Evolutionary conservation across 2,797 vertebrate genomes (phyloP).

Genomic region (Hoplostethus mediterraneus): DNA sequence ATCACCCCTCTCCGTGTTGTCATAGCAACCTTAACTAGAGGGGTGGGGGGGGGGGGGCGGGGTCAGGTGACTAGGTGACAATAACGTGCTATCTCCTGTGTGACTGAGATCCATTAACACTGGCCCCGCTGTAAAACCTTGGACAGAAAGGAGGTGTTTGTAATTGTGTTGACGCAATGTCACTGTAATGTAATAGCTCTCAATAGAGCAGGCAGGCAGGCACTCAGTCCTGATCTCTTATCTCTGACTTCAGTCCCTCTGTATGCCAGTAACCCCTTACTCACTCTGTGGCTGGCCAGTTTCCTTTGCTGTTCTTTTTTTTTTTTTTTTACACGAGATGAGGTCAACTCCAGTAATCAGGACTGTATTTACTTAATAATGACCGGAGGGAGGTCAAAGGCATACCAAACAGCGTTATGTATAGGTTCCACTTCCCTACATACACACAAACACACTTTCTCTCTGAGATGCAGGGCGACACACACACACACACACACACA

Average conservation of each 20-base stretch:
- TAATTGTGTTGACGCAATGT: slow-evolving; percentile 69
- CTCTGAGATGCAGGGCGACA: neutral
- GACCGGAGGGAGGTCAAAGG: slow-evolving; percentile 33
- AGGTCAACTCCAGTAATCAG: slow-evolving; percentile 28
- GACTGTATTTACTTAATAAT: slow-evolving; percentile 42
- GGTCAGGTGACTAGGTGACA: slow-evolving; percentile 64
- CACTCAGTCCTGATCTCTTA: slow-evolving; percentile 58
- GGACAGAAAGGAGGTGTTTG: slow-evolving; percentile 65
- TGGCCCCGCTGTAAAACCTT: slow-evolving; percentile 27
- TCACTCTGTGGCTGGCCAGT: slow-evolving; percentile 35
- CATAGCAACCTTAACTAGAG: slow-evolving; percentile 53
- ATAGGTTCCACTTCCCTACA: slow-evolving; percentile 39
- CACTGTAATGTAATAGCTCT: slow-evolving; percentile 44
- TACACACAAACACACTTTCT: slow-evolving; percentile 58
- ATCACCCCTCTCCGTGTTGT: slow-evolving; percentile 45
- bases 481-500: slow-evolving; percentile 13
- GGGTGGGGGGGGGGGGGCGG: neutral
- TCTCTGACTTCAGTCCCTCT: slow-evolving; percentile 57
- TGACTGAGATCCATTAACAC: slow-evolving; percentile 60
- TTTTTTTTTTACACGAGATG: slow-evolving; percentile 21
- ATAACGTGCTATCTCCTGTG: slow-evolving; percentile 62
- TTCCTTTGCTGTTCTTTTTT: slow-evolving; percentile 27
- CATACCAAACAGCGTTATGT: slow-evolving; percentile 2
- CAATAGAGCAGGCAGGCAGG: slow-evolving; percentile 39
- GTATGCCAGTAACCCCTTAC: slow-evolving; percentile 66